Evolutionary conservation across 2,113 vertebrate genomes (phyloP).

Genomic region (Ictidomys tridecemlineatus): DNA sequence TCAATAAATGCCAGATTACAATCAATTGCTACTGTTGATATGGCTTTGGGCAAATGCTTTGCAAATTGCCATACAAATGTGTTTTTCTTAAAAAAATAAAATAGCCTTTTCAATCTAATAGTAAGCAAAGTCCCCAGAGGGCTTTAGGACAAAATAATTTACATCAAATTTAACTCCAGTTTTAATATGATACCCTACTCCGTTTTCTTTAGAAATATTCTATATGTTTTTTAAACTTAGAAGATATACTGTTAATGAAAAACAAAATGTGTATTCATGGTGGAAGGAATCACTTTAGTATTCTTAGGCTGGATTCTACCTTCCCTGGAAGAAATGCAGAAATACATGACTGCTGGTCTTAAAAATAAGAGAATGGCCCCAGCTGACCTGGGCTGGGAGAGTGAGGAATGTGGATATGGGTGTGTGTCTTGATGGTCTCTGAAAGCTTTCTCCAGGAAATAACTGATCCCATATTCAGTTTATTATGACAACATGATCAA

Average conservation of each 20-base stretch:
- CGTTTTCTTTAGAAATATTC: constrained; percentile 32
- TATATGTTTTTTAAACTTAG: background rate
- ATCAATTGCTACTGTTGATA: background rate
- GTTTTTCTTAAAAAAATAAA: constrained; percentile 24
- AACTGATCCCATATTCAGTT: background rate
- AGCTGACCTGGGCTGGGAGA: background rate
- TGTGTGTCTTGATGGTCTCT: background rate
- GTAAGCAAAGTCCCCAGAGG: background rate
- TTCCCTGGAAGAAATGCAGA: background rate
- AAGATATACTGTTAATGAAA: background rate
- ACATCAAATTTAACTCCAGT: background rate
- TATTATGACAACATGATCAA: background rate
- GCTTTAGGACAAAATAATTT: background rate
- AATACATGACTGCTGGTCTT: background rate
- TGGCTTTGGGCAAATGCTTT: background rate
- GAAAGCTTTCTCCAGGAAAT: background rate
- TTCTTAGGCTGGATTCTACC: background rate
- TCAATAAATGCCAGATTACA: background rate
- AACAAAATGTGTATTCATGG: background rate
- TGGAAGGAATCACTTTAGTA: background rate
- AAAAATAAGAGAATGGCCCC: background rate
- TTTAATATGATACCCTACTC: constrained; percentile 31
- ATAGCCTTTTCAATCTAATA: background rate
- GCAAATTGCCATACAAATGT: background rate
- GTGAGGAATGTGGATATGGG: too few relatives aligned